phyloP scores from a whole-genome alignment of 2,888 invertebrate species.

The Ctena decussata region DNA sequence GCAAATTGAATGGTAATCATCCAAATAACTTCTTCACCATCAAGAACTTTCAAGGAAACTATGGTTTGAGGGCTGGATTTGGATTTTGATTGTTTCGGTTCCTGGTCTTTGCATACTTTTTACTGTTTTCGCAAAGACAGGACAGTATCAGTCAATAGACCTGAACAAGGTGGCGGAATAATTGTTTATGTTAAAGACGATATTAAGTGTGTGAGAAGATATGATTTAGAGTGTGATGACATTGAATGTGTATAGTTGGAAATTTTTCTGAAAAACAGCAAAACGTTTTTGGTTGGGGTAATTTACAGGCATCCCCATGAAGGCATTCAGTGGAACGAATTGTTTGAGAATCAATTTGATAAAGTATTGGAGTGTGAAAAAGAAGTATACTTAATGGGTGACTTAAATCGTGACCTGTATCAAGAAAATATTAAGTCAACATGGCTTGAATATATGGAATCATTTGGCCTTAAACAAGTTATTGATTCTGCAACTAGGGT shows the following conservation, averaged over 20 bases:
- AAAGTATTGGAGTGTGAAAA: too few relatives aligned
- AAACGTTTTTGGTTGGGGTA: not conserved
- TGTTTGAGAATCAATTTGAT: conserved; percentile 1
- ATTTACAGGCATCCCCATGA: not conserved
- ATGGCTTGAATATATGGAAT: not conserved
- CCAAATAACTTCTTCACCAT: not conserved
- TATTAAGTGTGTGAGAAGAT: not conserved
- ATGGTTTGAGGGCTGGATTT: too few relatives aligned
- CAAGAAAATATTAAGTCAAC: not conserved
- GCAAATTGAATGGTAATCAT: not conserved
- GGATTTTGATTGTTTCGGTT: too few relatives aligned
- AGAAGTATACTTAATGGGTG: too few relatives aligned
- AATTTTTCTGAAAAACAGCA: not conserved
- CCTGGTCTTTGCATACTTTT: too few relatives aligned
- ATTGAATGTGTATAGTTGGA: too few relatives aligned
- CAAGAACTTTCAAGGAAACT: not conserved
- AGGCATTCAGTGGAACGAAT: not conserved
- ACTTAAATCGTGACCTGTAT: too few relatives aligned
- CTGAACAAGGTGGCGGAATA: not conserved
- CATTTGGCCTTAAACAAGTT: not conserved
- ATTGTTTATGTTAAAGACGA: conserved; percentile 1
- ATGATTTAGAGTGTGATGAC: not conserved
- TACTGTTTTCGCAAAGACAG: not conserved
- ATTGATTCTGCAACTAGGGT: not conserved
- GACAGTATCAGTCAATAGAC: not conserved